Percentiles rank a stretch among this genome's conserved stretches.
Conservation (phyloP, 2,113 vertebrate genomes). For the Ammodytes dubius region DNA sequence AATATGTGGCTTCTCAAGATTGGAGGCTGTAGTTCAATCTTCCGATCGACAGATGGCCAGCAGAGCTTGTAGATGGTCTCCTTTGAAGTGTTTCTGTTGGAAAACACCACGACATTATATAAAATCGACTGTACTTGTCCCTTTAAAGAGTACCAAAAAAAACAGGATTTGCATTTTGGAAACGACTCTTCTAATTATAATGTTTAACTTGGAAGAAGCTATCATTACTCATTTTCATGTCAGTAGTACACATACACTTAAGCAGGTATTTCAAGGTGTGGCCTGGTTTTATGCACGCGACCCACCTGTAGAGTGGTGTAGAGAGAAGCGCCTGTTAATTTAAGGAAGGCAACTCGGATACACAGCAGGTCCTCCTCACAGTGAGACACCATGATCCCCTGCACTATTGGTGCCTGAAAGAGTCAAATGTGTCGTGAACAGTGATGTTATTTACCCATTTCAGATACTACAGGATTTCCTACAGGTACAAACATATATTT, state of each 20-base stretch:
- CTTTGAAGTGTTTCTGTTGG: conserved; percentile 77
- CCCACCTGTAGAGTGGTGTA: conserved; percentile 79
- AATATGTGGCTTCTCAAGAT: background rate
- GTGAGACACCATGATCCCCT: conserved; percentile 80
- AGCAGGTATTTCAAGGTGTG: background rate
- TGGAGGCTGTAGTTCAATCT: conserved; percentile 59
- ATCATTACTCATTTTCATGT: background rate
- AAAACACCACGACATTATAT: background rate
- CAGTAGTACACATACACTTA: background rate
- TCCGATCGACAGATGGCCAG: conserved; percentile 81
- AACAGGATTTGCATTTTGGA: background rate
- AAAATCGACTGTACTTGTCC: background rate
- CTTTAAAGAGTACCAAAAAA: background rate
- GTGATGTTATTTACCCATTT: background rate
- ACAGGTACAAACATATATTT: background rate
- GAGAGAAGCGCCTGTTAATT: conserved; percentile 77
- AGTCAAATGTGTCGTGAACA: background rate
- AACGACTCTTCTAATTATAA: background rate
- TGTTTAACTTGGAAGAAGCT: background rate
- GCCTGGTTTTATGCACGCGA: background rate
- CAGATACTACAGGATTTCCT: background rate
- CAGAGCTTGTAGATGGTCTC: conserved; percentile 76
- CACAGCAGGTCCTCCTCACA: conserved; percentile 82
- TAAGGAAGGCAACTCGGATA: conserved; percentile 74
- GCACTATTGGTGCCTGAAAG: conserved; percentile 64